Evolutionary conservation across 2,113 vertebrate genomes (phyloP).

Genomic region (Syrmaticus mikado): DNA sequence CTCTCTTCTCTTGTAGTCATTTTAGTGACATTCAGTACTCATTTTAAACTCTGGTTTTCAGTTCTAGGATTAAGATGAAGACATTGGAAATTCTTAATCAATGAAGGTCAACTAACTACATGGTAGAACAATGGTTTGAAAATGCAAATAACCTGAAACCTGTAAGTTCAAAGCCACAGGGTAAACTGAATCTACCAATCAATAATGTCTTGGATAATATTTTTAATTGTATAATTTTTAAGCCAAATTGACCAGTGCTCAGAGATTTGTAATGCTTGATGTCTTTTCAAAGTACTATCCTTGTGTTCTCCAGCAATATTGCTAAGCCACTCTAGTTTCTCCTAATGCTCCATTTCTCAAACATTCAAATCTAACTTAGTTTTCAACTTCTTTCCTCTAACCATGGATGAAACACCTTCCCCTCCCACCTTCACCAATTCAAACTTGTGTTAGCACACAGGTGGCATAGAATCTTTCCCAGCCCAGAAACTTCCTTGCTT

Average conservation of each 20-base stretch:
- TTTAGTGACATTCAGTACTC: neutral
- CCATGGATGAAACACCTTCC: neutral
- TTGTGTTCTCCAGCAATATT: neutral
- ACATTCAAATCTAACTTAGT: neutral
- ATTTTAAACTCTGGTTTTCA: neutral
- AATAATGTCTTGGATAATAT: rapidly evolving
- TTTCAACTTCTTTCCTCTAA: neutral
- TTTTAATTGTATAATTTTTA: neutral
- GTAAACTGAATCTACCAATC: neutral
- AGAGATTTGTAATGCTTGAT: neutral
- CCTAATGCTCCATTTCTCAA: neutral
- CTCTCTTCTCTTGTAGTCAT: neutral
- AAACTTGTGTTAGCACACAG: neutral
- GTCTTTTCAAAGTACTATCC: neutral
- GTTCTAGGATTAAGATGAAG: neutral
- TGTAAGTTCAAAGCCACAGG: neutral
- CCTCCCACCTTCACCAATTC: neutral
- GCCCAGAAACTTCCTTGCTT: neutral
- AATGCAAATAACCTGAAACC: neutral
- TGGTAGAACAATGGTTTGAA: neutral
- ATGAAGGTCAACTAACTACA: neutral
- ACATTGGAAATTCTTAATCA: neutral
- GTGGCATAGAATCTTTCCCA: neutral
- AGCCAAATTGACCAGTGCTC: neutral
- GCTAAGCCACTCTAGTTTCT: neutral